Evolutionary conservation across 2,888 invertebrate genomes (phyloP).

Genomic region (Neoitamus cyanurus): DNA sequence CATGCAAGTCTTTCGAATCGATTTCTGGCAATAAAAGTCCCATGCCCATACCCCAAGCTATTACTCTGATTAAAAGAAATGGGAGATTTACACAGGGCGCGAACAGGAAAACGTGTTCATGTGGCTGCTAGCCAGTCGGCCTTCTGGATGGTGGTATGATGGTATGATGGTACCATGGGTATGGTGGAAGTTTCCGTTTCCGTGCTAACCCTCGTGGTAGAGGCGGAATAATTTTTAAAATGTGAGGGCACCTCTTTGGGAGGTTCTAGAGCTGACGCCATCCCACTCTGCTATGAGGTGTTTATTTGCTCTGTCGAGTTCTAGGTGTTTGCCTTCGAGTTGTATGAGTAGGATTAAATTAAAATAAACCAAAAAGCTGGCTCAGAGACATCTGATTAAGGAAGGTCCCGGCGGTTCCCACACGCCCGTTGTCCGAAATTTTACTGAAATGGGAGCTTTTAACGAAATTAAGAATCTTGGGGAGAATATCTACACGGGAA

Average conservation of each 20-base stretch:
- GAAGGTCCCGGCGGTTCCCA: background rate
- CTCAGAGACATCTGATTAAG: background rate
- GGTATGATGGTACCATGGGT: too few species aligned
- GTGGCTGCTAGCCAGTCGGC: background rate
- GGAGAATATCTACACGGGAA: too few species aligned
- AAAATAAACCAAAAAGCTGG: background rate
- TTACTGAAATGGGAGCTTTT: background rate
- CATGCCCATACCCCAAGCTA: background rate
- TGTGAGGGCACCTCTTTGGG: background rate
- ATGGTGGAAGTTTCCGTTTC: too few species aligned
- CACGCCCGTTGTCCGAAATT: background rate
- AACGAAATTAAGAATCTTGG: background rate
- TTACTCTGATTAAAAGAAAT: conserved; percentile 30
- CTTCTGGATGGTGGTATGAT: background rate
- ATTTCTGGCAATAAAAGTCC: conserved; percentile 21
- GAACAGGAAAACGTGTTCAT: conserved; percentile 2
- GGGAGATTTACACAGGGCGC: conserved; percentile 1
- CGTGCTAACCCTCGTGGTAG: background rate
- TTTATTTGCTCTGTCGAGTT: background rate
- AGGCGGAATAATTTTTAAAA: background rate
- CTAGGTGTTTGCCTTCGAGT: background rate
- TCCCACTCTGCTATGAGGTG: background rate
- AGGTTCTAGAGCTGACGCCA: background rate
- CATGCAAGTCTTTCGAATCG: background rate
- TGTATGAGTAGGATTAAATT: background rate